Evolutionary conservation across 2,113 vertebrate genomes (phyloP).

Genomic region (Salvelinus fontinalis): DNA sequence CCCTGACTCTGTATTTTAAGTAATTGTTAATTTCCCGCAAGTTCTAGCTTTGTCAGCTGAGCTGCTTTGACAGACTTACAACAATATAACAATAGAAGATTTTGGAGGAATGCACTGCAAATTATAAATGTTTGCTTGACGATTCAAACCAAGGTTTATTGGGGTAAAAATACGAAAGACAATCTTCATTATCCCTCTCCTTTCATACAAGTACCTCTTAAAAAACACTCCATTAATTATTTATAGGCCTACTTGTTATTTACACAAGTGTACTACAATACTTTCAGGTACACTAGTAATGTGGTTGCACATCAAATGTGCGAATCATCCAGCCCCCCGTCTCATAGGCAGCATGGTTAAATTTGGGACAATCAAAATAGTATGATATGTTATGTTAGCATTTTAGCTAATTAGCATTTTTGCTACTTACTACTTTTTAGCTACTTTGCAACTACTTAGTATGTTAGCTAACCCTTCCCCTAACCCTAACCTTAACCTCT

Average conservation of each 20-base stretch:
- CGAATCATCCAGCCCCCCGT: too few species aligned
- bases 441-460: too few species aligned
- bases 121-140: background rate
- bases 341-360: too few species aligned
- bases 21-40: background rate
- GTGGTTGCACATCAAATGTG: background rate
- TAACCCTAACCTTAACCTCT: too few species aligned
- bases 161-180: background rate
- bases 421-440: too few species aligned
- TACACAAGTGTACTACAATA: background rate
- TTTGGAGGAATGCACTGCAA: background rate
- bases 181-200: background rate
- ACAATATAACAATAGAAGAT: background rate
- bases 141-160: conserved; percentile 3
- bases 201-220: background rate
- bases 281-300: background rate
- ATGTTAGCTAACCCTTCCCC: too few species aligned
- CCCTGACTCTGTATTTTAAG: background rate
- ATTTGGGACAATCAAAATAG: too few species aligned
- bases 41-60: conserved; percentile 10
- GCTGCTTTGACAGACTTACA: conserved; percentile 19
- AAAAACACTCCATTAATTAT: background rate
- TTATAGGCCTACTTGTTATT: background rate
- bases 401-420: too few species aligned
- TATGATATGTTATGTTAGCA: too few species aligned